Evolutionary conservation across 1,140 invertebrate genomes (phyloP), one percentile per base, ranked within the genome.

Genomic region (Sitodiplosis mosellana): DNA sequence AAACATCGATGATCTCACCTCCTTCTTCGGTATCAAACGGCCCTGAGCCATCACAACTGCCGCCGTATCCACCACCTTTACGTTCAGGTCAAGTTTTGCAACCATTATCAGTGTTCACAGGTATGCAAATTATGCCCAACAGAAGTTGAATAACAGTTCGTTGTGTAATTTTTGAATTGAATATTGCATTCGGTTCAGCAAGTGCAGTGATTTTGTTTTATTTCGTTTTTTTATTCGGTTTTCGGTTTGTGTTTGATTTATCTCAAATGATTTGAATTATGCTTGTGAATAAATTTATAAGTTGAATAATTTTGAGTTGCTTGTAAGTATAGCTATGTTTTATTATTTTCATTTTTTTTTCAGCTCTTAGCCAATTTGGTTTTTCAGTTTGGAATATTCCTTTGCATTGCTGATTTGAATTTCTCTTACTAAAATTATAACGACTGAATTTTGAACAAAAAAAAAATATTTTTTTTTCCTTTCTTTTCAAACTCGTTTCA

Each of bases 41-140:
- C 52, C 61, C 62, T 59, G 61, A 64, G 58, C 61, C 61, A 54
- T 63, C 63, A 59, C 61, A 60, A 60, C 58, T 64, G 56, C 61
- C 61, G 54, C 61, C 61, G 54, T 59, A 64, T 55, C 60, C 60
- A 57, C 61, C 61, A 57, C 61, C 61, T 55, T 54, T 64, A 61
- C 61, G 61, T 63, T 64, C 61, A 56, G 63, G 61, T 55, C 61
- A 64, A 63, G 60, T 63, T 55, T 56, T 64, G 51, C 59, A 64
- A 59, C 60, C 61, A 52, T 56, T 64, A 56, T 60, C 60, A 56
- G 61, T 62, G 54, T 64, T 64, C 63, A 61, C 62, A 64, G 62
- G 62, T 64, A 59, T 52, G 22, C 14, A n/a, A n/a, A n/a, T n/a
- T n/a, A 33, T 27, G 10, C 18, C 10, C 5, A 27, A 11, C 7